Evolutionary conservation across 2,113 vertebrate species (phyloP).

Genomic region (Barbus barbus): DNA sequence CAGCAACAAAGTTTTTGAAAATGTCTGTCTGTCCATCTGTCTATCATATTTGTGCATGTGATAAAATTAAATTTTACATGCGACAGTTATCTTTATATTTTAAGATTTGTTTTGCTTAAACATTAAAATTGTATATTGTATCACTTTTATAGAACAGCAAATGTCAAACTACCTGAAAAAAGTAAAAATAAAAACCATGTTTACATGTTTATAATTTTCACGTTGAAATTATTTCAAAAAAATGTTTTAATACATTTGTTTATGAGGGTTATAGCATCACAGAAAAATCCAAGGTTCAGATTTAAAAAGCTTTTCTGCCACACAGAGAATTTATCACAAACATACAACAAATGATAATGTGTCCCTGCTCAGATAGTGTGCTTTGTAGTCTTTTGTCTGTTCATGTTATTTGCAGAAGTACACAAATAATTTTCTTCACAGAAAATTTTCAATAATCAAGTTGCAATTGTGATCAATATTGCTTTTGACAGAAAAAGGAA

Average conservation of each 20-base stretch:
- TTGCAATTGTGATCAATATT: neutral
- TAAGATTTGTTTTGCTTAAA: neutral
- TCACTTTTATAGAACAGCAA: neutral
- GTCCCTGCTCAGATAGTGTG: neutral
- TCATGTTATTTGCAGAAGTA: neutral
- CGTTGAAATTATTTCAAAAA: neutral
- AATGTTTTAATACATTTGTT: neutral
- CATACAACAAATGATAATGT: neutral
- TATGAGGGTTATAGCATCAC: neutral
- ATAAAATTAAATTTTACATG: too few species aligned
- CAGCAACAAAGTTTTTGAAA: too few species aligned
- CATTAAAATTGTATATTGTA: neutral
- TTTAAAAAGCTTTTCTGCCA: neutral
- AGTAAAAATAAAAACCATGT: too few species aligned
- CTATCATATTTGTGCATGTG: too few species aligned
- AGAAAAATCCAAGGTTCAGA: neutral
- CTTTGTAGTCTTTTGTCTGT: neutral
- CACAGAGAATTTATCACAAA: neutral
- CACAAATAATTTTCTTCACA: neutral
- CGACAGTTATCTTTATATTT: too few species aligned
- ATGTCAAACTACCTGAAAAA: too few species aligned
- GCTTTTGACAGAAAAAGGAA: conserved; percentile 71
- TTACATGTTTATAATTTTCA: too few species aligned
- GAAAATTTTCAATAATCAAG: neutral
- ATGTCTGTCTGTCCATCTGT: too few species aligned